Conservation (phyloP, 2,797 vertebrate genomes). For the Chanos chanos region DNA sequence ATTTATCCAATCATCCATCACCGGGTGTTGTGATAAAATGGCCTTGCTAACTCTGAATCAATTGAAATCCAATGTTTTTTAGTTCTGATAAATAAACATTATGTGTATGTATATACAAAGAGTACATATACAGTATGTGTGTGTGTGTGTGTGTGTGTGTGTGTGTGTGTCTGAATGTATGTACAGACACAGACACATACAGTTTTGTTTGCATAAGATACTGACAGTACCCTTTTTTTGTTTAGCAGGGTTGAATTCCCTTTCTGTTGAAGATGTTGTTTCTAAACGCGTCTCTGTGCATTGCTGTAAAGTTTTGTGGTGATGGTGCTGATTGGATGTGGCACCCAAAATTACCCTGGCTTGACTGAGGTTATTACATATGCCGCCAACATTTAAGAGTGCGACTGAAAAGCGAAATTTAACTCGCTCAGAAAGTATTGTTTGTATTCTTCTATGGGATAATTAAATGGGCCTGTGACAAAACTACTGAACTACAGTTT, state of each 20-base stretch:
- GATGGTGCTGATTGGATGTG: conserved; percentile 63
- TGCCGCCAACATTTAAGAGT: conserved; percentile 63
- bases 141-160: conserved; percentile 24
- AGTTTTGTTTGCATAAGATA: no score
- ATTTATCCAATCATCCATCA: conserved; percentile 72
- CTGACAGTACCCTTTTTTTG: no score
- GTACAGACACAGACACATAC: no score
- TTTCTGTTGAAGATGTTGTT: conserved; percentile 48
- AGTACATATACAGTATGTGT: conserved; percentile 43
- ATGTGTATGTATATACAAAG: background rate
- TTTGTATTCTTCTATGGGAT: conserved; percentile 55
- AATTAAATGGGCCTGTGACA: conserved; percentile 55
- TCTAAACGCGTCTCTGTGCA: conserved; percentile 32
- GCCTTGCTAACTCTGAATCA: background rate
- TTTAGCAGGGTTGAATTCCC: no score
- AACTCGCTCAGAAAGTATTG: conserved; percentile 57
- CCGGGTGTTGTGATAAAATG: conserved; percentile 47
- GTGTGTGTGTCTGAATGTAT: conserved; percentile 37
- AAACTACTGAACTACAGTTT: conserved; percentile 53
- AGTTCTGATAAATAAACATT: background rate
- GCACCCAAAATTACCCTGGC: conserved; percentile 59
- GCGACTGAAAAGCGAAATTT: conserved; percentile 51
- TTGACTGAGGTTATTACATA: conserved; percentile 57
- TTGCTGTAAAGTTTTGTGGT: conserved; percentile 57
- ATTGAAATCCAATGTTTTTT: background rate